Evolutionary conservation across 2,888 invertebrate species (phyloP), one percentile per base, ranked within the genome.

Genomic region (Crossocerus cetratus): DNA sequence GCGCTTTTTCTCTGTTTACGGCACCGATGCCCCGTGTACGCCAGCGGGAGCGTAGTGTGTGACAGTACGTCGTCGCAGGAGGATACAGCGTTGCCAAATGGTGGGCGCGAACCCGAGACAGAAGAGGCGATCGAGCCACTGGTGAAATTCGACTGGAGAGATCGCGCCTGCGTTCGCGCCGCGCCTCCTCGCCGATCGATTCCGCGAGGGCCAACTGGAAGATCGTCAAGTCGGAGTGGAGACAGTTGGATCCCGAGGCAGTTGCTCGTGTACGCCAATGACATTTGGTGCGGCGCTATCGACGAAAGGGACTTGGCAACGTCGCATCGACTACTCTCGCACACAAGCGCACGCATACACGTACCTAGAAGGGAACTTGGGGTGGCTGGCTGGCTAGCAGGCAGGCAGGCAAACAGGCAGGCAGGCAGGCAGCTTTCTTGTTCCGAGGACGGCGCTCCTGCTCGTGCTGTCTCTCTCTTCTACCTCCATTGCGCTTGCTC

Each of bases 41-140:
- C 49, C 16, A 49, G 13, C 16, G 49, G 13, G 68, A 63, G 72
- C 72, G 68, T 72, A 72, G 85, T 84, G 82, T 83, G 86, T 84
- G 86, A 87, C 86, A 86, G 85, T 83, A 86, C 84, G 84, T 86
- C 84, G n/a, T n/a, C 32, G 84, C 83, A 83, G 81, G 85, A 86
- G 83, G 80, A 85, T 78, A 80, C 88, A 74, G 72, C 76, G 88
- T 88, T 88, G 88, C 81, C 88, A 74, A 71, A 78, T 84, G 69
- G 53, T 79, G 67, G 69, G 76, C 77, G 76, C 81, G 76, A 80
- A 73, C 57, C 32, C 72, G 74, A 63, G 53, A 53, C 43, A 70
- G 58, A 70, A 74, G 74, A 66, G 66, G 58, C 54, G 22, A 4
- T 3, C 49, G 32, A 32, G 32, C 32, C 8, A 32, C 32, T 11